These are phyloP conservation scores for Cydia amplana DNA, from an alignment of 1,140 invertebrate genomes.

Conservation along the genomic window DNA sequence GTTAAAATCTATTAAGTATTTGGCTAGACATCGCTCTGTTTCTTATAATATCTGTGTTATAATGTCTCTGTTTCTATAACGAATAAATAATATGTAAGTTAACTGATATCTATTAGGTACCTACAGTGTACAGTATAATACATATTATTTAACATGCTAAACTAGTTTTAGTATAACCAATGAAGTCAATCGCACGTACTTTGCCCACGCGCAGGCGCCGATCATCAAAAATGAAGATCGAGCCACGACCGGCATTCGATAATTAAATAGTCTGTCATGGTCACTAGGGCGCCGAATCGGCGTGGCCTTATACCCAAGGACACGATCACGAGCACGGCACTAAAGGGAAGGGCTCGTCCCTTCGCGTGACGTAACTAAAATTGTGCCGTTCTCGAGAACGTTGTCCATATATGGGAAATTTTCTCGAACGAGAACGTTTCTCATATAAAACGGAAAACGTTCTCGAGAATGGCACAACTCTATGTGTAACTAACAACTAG, in stretches of 20 bases:
- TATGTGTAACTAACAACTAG: background rate
- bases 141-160: background rate
- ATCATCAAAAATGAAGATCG: background rate
- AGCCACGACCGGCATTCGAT: background rate
- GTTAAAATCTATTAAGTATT: too few species aligned
- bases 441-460: too few species aligned
- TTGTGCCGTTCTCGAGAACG: too few species aligned
- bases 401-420: too few species aligned
- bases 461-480: too few species aligned
- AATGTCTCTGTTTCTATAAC: too few species aligned
- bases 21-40: too few species aligned
- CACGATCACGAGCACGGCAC: background rate
- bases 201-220: background rate
- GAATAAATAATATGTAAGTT: background rate
- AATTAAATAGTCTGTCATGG: conserved; percentile 1
- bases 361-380: background rate
- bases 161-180: background rate
- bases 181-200: background rate
- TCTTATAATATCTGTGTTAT: too few species aligned
- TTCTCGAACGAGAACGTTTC: too few species aligned
- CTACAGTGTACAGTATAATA: background rate
- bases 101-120: background rate
- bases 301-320: background rate
- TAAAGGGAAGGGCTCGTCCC: background rate
- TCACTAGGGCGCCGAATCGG: background rate